Evolutionary conservation across 2,797 vertebrate genomes (phyloP).

Genomic region (Rachycentron canadum): DNA sequence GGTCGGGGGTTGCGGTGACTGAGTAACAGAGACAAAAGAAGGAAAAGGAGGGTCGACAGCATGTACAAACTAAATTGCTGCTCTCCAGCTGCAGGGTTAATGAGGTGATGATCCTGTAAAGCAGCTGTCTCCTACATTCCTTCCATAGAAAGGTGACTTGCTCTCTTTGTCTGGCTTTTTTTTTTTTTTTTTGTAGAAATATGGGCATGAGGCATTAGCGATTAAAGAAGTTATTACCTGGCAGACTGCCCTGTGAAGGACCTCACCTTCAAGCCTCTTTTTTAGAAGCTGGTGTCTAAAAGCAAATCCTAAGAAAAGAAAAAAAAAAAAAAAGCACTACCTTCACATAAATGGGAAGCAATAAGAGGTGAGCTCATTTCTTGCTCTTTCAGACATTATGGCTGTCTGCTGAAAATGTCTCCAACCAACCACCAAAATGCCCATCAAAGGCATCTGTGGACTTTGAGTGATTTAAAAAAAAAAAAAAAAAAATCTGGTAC

Average conservation of each 20-base stretch:
- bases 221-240: constrained; percentile 70
- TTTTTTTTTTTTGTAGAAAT: constrained; percentile 47
- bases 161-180: constrained; percentile 29
- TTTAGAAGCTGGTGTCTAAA: constrained; percentile 45
- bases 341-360: constrained; percentile 31
- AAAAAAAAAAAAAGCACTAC: not conserved
- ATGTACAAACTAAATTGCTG: constrained; percentile 38
- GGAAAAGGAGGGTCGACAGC: not conserved
- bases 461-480: not conserved
- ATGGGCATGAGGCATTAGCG: constrained; percentile 46
- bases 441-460: constrained; percentile 26
- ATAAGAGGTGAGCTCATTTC: constrained; percentile 20
- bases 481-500: not conserved
- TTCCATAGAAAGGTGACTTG: constrained; percentile 33
- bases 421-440: constrained; percentile 52
- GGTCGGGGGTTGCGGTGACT: constrained; percentile 5
- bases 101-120: constrained; percentile 53
- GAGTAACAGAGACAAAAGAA: constrained; percentile 8
- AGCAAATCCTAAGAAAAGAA: constrained; percentile 39
- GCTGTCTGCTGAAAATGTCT: constrained; percentile 51
- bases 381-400: constrained; percentile 48
- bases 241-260: constrained; percentile 52
- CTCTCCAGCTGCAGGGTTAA: constrained; percentile 59
- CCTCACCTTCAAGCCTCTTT: constrained; percentile 48
- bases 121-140: constrained; percentile 45